These are phyloP conservation scores for Meiosimyza platycephala DNA, from an alignment of 2,888 invertebrate genomes.

Conservation along the genomic window DNA sequence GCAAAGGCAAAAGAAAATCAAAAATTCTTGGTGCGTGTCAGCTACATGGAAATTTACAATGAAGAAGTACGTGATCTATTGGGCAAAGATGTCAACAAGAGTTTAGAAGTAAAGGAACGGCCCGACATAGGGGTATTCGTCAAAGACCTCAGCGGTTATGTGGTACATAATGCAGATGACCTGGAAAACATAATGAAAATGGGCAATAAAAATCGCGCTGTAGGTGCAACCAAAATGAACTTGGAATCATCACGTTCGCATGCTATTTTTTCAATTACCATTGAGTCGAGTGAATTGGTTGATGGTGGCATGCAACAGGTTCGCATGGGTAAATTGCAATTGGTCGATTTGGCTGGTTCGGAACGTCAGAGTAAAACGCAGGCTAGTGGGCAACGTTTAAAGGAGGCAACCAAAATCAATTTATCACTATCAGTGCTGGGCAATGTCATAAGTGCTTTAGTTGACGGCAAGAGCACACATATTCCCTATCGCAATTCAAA, in stretches of 20 bases:
- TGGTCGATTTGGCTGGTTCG: constrained; percentile 98
- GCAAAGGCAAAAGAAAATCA: constrained; percentile 92
- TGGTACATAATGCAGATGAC: constrained; percentile 97
- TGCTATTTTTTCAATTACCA: constrained; percentile 97
- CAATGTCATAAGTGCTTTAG: constrained; percentile 97
- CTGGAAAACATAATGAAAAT: constrained; percentile 94
- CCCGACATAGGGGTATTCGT: constrained; percentile 97
- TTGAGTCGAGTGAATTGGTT: constrained; percentile 91
- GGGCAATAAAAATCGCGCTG: constrained; percentile 94
- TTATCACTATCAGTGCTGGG: constrained; percentile 96
- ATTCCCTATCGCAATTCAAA: constrained; percentile 99
- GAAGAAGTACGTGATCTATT: constrained; percentile 97
- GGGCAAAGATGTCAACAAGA: constrained; percentile 86
- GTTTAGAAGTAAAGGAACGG: constrained; percentile 93
- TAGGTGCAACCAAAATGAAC: constrained; percentile 97
- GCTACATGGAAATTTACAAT: constrained; percentile 99
- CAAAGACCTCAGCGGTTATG: constrained; percentile 95
- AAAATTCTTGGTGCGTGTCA: constrained; percentile 97
- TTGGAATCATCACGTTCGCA: constrained; percentile 96
- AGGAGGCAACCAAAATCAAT: constrained; percentile 98
- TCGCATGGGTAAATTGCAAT: constrained; percentile 94
- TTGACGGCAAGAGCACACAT: constrained; percentile 96
- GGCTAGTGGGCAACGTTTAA: constrained; percentile 89
- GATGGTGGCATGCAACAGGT: constrained; percentile 87
- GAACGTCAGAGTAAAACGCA: constrained; percentile 98